Evolutionary conservation across 2,797 vertebrate genomes (phyloP), one percentile per base, ranked within the genome.

Genomic region (Artibeus jamaicensis): DNA sequence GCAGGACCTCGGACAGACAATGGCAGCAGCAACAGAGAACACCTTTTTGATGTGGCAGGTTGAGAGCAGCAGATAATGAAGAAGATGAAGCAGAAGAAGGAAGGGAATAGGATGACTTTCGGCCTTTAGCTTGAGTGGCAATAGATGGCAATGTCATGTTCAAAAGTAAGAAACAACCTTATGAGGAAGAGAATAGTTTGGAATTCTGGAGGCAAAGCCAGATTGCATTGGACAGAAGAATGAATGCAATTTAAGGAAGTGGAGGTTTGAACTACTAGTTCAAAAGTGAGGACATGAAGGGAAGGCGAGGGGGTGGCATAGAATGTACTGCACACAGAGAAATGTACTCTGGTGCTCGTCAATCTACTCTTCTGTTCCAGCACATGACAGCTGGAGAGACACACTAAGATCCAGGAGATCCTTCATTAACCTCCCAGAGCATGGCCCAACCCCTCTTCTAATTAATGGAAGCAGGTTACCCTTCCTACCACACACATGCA

Each of bases 131-230:
- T 29, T 86, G 15, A 9, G 55, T 83, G 70, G 22, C 42, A 88
- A 37, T 50, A 44, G 81, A 29, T 16, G 29, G 21, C 32, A 4
- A 67, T 53, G 32, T 50, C 57, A 44, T 67, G 44, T 84, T 71
- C 70, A 86, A 84, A 81, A 96, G 62, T 74, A 76, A 84, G 70
- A 95, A 90, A 92, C 10, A 77, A 48, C 19, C 55, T 67, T 76
- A 2, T 14, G 88, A 94, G 78, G 34, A 93, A 96, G 74, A 86
- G 87, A 67, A 83, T 59, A 59, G 76, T 53, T 89, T 79, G 29
- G 53, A 48, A 79, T 71, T 88, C 57, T 91, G n/a, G 26, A 71
- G 15, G 93, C 55, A 94, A 88, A 74, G 10, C 34, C 67, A 62
- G 6, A 55, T n/a, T 89, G 29, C 24, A 44, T 11, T 78, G 76